Conservation (phyloP, 2,797 vertebrate genomes). For the Micropoecilia bifurca region DNA sequence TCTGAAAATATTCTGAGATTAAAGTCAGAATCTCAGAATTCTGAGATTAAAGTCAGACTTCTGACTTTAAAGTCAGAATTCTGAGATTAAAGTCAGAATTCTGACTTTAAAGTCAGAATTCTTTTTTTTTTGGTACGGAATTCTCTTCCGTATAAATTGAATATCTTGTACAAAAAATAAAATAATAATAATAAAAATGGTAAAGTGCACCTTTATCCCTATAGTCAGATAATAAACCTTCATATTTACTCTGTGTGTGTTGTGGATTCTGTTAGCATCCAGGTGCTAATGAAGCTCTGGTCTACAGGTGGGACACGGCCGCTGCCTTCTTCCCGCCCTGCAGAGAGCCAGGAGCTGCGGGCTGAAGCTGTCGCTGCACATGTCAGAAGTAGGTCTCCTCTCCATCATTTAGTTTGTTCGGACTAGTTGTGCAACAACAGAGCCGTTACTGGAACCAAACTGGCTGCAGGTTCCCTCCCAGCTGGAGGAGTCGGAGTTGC, state of each 20-base stretch:
- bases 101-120: too few species aligned
- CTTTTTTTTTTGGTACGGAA: too few species aligned
- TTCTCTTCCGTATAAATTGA: not conserved
- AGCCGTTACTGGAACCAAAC: constrained; percentile 9
- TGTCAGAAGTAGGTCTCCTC: constrained; percentile 88
- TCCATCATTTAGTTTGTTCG: not conserved
- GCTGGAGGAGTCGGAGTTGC: constrained; percentile 88
- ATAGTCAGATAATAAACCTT: not conserved
- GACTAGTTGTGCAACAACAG: not conserved
- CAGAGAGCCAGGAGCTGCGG: constrained; percentile 89
- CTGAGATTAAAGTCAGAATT: too few species aligned
- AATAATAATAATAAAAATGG: not conserved
- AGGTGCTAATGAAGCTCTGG: constrained; percentile 22
- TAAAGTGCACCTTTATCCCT: not conserved
- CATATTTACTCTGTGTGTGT: not conserved
- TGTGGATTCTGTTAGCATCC: not conserved
- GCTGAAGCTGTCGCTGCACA: constrained; percentile 92
- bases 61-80: too few species aligned
- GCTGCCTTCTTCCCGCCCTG: constrained; percentile 89
- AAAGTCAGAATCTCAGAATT: too few species aligned
- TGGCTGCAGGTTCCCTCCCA: constrained; percentile 87
- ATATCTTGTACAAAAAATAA: not conserved
- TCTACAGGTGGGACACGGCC: constrained; percentile 88
- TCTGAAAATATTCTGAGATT: too few species aligned
- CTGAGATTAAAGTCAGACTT: too few species aligned